Evolutionary conservation across 2,888 invertebrate genomes (phyloP).

Genomic region (Drosophila fungiperda): DNA sequence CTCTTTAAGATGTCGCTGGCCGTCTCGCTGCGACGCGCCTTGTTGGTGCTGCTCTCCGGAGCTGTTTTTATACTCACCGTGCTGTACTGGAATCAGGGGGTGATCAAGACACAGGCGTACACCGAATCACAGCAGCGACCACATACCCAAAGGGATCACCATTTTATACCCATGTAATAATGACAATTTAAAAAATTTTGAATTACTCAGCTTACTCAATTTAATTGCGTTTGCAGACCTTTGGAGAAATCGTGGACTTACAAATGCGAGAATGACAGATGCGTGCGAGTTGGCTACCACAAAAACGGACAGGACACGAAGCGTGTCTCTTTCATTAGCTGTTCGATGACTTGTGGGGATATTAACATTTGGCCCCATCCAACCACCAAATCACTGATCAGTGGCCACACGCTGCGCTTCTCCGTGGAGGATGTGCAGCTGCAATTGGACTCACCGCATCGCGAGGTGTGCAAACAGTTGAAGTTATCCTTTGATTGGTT

Average conservation of each 20-base stretch:
- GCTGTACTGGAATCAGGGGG: slow-evolving; percentile 88
- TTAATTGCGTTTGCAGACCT: slow-evolving; percentile 69
- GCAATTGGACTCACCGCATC: slow-evolving; percentile 80
- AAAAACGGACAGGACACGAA: slow-evolving; percentile 48
- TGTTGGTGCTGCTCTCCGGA: slow-evolving; percentile 86
- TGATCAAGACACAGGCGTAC: slow-evolving; percentile 85
- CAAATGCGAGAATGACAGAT: slow-evolving; percentile 89
- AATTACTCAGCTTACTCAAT: background rate
- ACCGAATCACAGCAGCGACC: slow-evolving; percentile 82
- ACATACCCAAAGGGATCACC: slow-evolving; percentile 66
- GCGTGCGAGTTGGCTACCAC: slow-evolving; percentile 87
- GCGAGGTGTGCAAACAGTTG: slow-evolving; percentile 78
- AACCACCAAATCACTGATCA: slow-evolving; percentile 89
- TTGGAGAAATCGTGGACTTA: slow-evolving; percentile 90
- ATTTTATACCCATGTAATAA: slow-evolving; percentile 79
- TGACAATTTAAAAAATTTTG: background rate
- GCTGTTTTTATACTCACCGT: slow-evolving; percentile 87
- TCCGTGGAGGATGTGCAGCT: slow-evolving; percentile 81
- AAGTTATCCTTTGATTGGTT: slow-evolving; percentile 82
- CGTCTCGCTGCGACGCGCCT: slow-evolving; percentile 86
- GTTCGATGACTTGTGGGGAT: slow-evolving; percentile 91
- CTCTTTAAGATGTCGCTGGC: slow-evolving; percentile 85
- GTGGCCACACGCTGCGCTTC: slow-evolving; percentile 88
- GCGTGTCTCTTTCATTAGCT: slow-evolving; percentile 89
- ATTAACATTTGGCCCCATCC: slow-evolving; percentile 92